phyloP scores from a whole-genome alignment of 92 coral and sea anemone species.

The Siderastrea radians region DNA sequence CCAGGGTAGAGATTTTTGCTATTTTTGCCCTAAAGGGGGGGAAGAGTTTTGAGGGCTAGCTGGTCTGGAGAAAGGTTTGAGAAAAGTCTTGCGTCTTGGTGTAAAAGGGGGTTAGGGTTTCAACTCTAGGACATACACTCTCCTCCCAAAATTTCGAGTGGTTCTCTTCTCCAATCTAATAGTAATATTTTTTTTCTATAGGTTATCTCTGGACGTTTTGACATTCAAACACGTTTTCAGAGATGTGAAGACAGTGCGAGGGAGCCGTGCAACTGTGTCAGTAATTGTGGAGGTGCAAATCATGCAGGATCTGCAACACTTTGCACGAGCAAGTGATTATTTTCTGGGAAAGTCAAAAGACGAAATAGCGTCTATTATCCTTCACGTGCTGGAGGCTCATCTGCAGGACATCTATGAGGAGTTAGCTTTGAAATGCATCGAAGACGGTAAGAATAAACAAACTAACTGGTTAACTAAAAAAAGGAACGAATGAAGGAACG shows the following conservation, averaged over 20 bases:
- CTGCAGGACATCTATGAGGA: conserved; percentile 24
- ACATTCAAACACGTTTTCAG: conserved; percentile 30
- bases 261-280: conserved; percentile 27
- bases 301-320: conserved; percentile 59
- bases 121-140: too few relatives aligned
- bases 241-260: conserved; percentile 38
- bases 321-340: conserved; percentile 42
- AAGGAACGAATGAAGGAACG: too few relatives aligned
- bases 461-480: not conserved
- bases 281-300: conserved; percentile 32
- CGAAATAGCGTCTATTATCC: conserved; percentile 37
- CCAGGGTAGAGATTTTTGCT: too few relatives aligned
- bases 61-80: too few relatives aligned
- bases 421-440: conserved; percentile 10
- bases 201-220: conserved; percentile 47
- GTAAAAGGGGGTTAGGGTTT: too few relatives aligned
- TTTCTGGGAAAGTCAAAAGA: conserved; percentile 42
- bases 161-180: not conserved
- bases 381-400: conserved; percentile 47
- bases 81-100: too few relatives aligned
- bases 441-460: conserved; percentile 17
- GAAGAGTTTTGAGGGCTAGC: too few relatives aligned
- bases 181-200: not conserved
- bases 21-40: too few relatives aligned
- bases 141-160: not conserved